A percentile compares a stretch with the other conserved stretches of the same genome.
Conservation (phyloP, 2,888 invertebrate genomes). For the Xestia sexstrigata region DNA sequence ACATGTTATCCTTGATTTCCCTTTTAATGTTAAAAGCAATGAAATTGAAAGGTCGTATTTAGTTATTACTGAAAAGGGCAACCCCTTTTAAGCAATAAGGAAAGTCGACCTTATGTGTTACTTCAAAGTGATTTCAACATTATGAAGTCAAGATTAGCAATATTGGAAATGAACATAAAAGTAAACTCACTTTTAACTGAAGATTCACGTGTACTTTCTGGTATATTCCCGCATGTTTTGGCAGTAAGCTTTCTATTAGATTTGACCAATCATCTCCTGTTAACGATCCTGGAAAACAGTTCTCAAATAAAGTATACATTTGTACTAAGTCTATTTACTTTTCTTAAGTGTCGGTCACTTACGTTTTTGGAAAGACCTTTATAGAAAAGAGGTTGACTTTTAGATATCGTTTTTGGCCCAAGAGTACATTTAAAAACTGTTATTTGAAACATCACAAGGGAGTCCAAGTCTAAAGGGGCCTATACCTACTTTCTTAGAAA, state of each 20-base stretch:
- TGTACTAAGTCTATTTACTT: not conserved
- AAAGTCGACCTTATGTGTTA: conserved; percentile 8
- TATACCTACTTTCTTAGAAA: conserved; percentile 6
- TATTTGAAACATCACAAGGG: conserved; percentile 1
- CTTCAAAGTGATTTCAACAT: conserved; percentile 33
- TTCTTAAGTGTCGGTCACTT: conserved; percentile 7
- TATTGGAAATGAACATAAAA: not conserved
- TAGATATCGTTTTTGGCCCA: not conserved
- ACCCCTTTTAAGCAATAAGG: conserved; percentile 3
- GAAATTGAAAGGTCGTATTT: conserved; percentile 16
- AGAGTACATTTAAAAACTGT: conserved; percentile 1
- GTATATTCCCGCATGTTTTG: conserved; percentile 89
- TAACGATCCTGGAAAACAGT: conserved; percentile 85
- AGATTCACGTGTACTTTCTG: conserved; percentile 87
- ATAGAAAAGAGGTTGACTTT: conserved; percentile 17
- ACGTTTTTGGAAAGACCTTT: conserved; percentile 35
- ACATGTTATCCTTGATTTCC: not conserved
- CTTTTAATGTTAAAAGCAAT: conserved; percentile 12
- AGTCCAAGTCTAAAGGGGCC: not conserved
- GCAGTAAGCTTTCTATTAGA: conserved; percentile 89
- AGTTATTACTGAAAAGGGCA: conserved; percentile 1
- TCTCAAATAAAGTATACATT: not conserved
- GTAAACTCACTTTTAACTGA: conserved; percentile 80
- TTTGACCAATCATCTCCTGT: conserved; percentile 91
- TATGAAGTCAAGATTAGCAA: not conserved